These are phyloP conservation scores for Petrocephalus zakoni DNA, from an alignment of 2,113 vertebrate species.

Conservation along the genomic window DNA sequence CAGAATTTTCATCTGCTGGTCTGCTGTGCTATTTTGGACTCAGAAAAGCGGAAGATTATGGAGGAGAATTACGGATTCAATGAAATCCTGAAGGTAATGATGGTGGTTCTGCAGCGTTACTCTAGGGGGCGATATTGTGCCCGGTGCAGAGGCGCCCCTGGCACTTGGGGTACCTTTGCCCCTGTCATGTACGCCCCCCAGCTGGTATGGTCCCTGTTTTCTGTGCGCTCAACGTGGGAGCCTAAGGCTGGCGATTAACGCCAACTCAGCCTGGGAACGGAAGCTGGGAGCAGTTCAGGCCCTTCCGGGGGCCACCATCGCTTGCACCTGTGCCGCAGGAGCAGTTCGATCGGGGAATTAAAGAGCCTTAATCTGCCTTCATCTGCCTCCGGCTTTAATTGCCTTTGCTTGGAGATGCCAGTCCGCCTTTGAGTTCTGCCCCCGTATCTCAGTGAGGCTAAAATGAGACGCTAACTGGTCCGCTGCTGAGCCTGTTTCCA, in stretches of 20 bases:
- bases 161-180: background rate
- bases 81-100: conserved; percentile 76
- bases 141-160: background rate
- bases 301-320: background rate
- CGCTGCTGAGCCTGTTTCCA: background rate
- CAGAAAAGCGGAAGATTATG: conserved; percentile 79
- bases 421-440: background rate
- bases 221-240: background rate
- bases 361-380: background rate
- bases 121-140: background rate
- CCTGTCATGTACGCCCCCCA: background rate
- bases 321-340: background rate
- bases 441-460: background rate
- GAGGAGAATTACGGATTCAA: conserved; percentile 76
- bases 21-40: conserved; percentile 78
- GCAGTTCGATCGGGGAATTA: background rate
- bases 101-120: background rate
- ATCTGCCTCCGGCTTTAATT: background rate
- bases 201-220: background rate
- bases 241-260: background rate
- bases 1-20: conserved; percentile 81
- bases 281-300: background rate
- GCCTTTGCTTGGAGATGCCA: background rate
- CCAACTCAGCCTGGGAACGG: background rate
- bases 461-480: background rate